A percentile compares a stretch with the other conserved stretches of the same genome.
Evolutionary conservation across 2,797 vertebrate genomes (phyloP).

Genomic region (Lutjanus argentimaculatus): DNA sequence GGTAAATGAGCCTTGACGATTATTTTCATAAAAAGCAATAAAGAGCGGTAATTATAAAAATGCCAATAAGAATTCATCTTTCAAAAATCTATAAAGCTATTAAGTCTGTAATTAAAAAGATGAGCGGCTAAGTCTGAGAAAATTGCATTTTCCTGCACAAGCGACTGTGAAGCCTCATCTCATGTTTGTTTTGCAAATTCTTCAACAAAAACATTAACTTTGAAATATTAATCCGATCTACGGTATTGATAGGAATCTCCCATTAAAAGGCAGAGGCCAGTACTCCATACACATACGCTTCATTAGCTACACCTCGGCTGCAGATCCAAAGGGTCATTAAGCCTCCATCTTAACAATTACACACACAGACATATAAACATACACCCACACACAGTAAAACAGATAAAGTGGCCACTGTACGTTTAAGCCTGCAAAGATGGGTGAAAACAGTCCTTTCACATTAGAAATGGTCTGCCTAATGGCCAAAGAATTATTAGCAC

Average conservation of each 20-base stretch:
- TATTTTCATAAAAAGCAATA: conserved; percentile 92
- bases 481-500: conserved; percentile 16
- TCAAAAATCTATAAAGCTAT: conserved; percentile 92
- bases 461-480: conserved; percentile 23
- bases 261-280: conserved; percentile 88
- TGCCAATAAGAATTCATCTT: conserved; percentile 91
- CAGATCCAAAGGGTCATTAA: conserved; percentile 88
- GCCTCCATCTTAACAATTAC: conserved; percentile 80
- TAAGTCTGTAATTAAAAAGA: conserved; percentile 91
- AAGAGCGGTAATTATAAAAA: conserved; percentile 91
- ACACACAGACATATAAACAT: conserved; percentile 51
- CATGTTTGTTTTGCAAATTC: conserved; percentile 89
- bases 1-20: conserved; percentile 89
- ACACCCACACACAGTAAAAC: conserved; percentile 28
- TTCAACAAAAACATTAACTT: conserved; percentile 90
- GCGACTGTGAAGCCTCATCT: conserved; percentile 86
- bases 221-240: conserved; percentile 91
- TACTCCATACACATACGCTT: conserved; percentile 89
- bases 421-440: conserved; percentile 49
- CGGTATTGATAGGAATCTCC: conserved; percentile 88
- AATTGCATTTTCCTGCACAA: conserved; percentile 90
- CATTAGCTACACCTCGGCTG: conserved; percentile 85
- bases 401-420: conserved; percentile 59
- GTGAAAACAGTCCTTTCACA: conserved; percentile 31
- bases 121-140: conserved; percentile 87